These are phyloP conservation scores for Mesocentrotus franciscanus DNA, from an alignment of 53 echinoderm and acorn worm genomes.

Conservation along the genomic window DNA sequence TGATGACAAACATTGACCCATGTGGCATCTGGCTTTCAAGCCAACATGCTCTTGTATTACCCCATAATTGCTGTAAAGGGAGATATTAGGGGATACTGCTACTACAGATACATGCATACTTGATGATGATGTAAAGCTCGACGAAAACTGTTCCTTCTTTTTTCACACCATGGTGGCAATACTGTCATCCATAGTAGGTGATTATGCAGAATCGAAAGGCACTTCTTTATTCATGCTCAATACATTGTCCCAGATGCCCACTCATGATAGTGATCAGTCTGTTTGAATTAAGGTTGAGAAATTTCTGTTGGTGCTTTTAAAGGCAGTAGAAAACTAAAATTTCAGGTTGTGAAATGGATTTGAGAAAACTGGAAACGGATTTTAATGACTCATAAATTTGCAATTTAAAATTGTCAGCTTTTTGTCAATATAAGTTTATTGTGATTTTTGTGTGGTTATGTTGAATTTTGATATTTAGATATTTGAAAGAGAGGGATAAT, in stretches of 20 bases:
- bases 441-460: not conserved
- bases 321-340: not conserved
- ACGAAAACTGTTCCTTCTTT: not conserved
- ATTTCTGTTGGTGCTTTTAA: not conserved
- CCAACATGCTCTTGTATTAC: not conserved
- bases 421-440: not conserved
- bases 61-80: not conserved
- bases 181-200: not conserved
- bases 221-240: not conserved
- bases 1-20: too few species aligned
- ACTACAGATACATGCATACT: constrained; percentile 12
- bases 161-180: not conserved
- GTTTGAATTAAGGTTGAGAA: not conserved
- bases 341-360: too few species aligned
- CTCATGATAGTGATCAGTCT: constrained; percentile 16
- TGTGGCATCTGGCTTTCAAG: too few species aligned
- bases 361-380: too few species aligned
- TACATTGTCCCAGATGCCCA: not conserved
- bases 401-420: too few species aligned
- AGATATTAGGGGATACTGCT: not conserved
- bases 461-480: not conserved
- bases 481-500: too few species aligned
- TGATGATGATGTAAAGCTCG: not conserved
- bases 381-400: too few species aligned
- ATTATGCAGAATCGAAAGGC: not conserved